These are phyloP conservation scores for Mesorhabditis belari DNA, from an alignment of 2,888 invertebrate species.

Conservation along the genomic window DNA sequence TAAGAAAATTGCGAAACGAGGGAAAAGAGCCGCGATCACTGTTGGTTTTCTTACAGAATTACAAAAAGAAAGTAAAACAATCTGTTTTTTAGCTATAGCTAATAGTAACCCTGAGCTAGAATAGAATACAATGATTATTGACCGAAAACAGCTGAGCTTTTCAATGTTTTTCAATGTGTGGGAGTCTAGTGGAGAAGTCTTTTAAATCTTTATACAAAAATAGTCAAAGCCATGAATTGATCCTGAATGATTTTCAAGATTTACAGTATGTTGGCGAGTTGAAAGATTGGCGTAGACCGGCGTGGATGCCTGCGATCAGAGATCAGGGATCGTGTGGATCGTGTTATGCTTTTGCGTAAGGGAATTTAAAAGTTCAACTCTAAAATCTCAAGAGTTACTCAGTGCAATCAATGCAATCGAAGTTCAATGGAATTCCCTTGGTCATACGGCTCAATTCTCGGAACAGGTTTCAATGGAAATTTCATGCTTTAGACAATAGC, in stretches of 20 bases:
- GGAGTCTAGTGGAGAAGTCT: too few species aligned
- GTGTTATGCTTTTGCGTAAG: not conserved
- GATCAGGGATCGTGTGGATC: not conserved
- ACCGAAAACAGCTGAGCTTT: too few species aligned
- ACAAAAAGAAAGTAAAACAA: too few species aligned
- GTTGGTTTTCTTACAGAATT: too few species aligned
- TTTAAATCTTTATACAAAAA: too few species aligned
- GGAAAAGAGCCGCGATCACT: too few species aligned
- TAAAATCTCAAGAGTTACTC: not conserved
- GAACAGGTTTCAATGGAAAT: not conserved
- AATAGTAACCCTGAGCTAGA: too few species aligned
- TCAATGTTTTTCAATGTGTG: too few species aligned
- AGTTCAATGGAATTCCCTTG: not conserved
- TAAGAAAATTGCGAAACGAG: too few species aligned
- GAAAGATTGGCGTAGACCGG: not conserved
- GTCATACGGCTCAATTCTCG: not conserved
- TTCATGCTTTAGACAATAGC: too few species aligned
- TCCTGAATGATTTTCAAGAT: not conserved
- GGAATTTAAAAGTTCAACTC: not conserved
- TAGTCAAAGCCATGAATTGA: not conserved
- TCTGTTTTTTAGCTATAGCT: too few species aligned
- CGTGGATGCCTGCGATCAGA: not conserved
- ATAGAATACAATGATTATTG: not conserved
- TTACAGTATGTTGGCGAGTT: not conserved
- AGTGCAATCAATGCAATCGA: not conserved